These are phyloP conservation scores for Ypsolopha scabrella DNA, from an alignment of 2,888 invertebrate genomes.

Conservation along the genomic window DNA sequence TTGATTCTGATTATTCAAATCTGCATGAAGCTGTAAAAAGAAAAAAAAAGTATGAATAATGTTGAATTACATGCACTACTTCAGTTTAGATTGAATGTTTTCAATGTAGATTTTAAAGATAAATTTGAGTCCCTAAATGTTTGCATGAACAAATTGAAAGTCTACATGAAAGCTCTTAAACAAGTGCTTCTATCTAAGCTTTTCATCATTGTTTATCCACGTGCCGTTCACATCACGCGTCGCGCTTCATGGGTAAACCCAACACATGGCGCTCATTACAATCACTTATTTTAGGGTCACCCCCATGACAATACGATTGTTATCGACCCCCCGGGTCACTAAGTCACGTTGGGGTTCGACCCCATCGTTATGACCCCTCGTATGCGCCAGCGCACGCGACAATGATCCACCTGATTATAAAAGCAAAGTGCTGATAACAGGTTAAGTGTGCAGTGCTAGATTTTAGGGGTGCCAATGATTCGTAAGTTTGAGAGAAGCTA, in stretches of 20 bases:
- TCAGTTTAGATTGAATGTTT: too few relatives aligned
- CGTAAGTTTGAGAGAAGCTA: not conserved
- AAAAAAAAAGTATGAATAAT: too few relatives aligned
- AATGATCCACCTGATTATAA: constrained; percentile 20
- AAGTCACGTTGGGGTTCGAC: constrained; percentile 35
- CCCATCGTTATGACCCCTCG: constrained; percentile 7
- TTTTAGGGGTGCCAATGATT: not conserved
- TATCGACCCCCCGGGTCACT: constrained; percentile 47
- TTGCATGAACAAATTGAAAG: too few relatives aligned
- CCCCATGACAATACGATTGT: constrained; percentile 47
- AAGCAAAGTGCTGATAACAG: constrained; percentile 3
- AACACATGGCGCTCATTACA: constrained; percentile 37
- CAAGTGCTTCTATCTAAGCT: constrained; percentile 9
- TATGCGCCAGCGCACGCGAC: constrained; percentile 26
- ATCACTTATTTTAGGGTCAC: constrained; percentile 5
- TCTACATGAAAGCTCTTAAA: too few relatives aligned
- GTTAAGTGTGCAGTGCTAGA: not conserved
- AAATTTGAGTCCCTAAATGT: too few relatives aligned
- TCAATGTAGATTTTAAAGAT: too few relatives aligned
- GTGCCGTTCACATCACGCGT: constrained; percentile 45
- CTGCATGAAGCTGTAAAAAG: too few relatives aligned
- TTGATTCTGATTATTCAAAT: too few relatives aligned
- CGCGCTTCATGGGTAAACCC: constrained; percentile 34
- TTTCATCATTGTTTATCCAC: constrained; percentile 31
- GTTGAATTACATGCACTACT: too few relatives aligned